Percentiles rank a stretch among this genome's conserved stretches.
These are phyloP conservation scores for Poeciliopsis gracilis DNA, from an alignment of 2,797 vertebrate species.

Conservation along the genomic window DNA sequence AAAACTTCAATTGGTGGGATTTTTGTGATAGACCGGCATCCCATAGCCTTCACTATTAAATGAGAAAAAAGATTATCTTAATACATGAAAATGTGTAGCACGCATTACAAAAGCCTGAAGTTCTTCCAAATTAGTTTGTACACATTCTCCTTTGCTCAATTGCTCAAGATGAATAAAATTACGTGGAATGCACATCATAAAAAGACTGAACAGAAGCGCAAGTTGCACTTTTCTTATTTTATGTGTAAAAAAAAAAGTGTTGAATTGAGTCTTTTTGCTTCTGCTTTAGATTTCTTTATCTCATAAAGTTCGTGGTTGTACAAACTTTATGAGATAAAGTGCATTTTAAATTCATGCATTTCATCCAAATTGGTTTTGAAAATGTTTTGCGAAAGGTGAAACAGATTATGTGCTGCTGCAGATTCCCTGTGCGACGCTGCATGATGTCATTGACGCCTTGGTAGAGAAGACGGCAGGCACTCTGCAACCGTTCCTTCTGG, in stretches of 20 bases:
- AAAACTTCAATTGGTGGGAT: neutral
- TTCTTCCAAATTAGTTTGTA: neutral
- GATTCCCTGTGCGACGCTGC: conserved; percentile 84
- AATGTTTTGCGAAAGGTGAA: no score
- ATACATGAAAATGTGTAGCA: neutral
- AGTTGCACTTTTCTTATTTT: neutral
- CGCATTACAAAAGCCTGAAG: neutral
- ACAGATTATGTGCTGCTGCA: conserved; percentile 35
- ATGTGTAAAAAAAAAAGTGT: neutral
- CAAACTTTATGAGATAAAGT: no score
- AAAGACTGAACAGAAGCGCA: neutral
- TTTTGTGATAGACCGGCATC: neutral
- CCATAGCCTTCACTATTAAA: neutral
- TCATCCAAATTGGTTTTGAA: neutral
- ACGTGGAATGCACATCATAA: neutral
- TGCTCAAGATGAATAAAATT: neutral
- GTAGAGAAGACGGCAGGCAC: conserved; percentile 82
- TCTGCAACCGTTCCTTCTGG: conserved; percentile 84
- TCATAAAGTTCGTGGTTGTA: neutral
- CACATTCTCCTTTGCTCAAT: neutral
- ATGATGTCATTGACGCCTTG: conserved; percentile 86
- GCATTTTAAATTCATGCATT: neutral
- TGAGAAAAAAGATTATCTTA: neutral
- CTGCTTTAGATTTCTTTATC: neutral
- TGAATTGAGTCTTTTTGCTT: neutral